Base-by-base conservation (phyloP, 2,113 vertebrate species). In the Seriola rivoliana region DNA sequence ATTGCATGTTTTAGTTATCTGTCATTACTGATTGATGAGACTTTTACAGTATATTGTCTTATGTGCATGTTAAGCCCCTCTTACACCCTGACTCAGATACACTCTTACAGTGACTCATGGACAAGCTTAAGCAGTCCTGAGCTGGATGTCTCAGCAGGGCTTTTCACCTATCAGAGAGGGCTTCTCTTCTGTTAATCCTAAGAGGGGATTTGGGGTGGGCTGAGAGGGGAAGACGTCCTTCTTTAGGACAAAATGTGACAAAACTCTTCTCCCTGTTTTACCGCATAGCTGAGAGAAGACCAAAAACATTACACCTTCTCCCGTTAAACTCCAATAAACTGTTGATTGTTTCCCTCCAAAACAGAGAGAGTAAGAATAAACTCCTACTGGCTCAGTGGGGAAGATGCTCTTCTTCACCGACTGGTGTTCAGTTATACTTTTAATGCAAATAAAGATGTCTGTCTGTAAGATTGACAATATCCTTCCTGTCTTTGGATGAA, bases 111-210 rank as follows among this genome's bases (percentile, higher is more conserved):
- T 12, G 10, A n/a, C 64, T 75, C 0, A 3, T 70, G 58, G 73
- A 67, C 67, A 80, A 75, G 67, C 52, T 87, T 68, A 71, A 88
- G 74, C 38, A 72, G 71, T 74, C 55, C 81, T 82, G 72, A 90
- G 78, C 86, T 78, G 71, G 60, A 80, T 72, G 71, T 84, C 77
- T 82, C 44, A 65, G 25, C 46, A 48, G 85, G 75, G 74, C n/a
- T 82, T 84, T 80, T 74, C 80, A 85, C 79, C 44, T 66, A 55
- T 75, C 66, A 75, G 50, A 71, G 44, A 57, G 50, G 73, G 52
- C 63, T 81, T 54, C 63, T 80, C 68, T 68, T 59, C 69, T 60
- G 17, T 71, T 78, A 78, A 85, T 71, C 71, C 76, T 42, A 44
- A 75, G 1, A 74, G 48, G 34, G 71, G 59, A 79, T 88, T 52